Percentiles rank a stretch among this genome's conserved stretches.
These are phyloP conservation scores for Papilio polytes DNA, from an alignment of 1,140 invertebrate genomes.

Conservation along the genomic window DNA sequence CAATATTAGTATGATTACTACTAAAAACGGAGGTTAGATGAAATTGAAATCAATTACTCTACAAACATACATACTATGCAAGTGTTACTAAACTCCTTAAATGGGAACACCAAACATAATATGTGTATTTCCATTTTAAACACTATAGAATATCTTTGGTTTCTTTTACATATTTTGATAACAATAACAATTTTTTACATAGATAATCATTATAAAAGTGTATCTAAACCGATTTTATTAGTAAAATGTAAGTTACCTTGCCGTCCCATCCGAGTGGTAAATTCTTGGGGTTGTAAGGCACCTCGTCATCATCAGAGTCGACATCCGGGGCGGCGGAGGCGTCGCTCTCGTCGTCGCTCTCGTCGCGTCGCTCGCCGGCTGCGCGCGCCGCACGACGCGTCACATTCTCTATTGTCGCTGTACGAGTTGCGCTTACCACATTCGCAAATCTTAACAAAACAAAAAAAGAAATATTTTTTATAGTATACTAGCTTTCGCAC, in stretches of 20 bases:
- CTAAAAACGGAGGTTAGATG: too few relatives aligned
- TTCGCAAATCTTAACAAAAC: conserved; percentile 88
- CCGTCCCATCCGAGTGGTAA: conserved; percentile 99
- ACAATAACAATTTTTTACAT: neutral
- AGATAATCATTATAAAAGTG: too few relatives aligned
- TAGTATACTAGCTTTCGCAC: too few relatives aligned
- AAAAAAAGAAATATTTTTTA: too few relatives aligned
- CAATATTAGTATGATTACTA: too few relatives aligned
- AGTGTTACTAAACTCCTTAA: neutral
- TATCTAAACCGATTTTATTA: neutral
- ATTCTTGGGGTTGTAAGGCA: conserved; percentile 99
- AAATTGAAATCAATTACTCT: too few relatives aligned
- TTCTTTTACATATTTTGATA: neutral
- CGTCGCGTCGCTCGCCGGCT: conserved; percentile 96
- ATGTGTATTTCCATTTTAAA: neutral
- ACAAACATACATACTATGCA: neutral
- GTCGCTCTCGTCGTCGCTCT: conserved; percentile 95
- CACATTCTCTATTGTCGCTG: conserved; percentile 98
- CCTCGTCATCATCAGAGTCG: conserved; percentile 94
- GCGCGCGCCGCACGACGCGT: conserved; percentile 98
- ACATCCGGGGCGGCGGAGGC: conserved; percentile 94
- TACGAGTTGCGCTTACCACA: conserved; percentile 92
- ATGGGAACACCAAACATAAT: neutral
- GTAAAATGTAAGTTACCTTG: conserved; percentile 86
- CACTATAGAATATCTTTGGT: too few relatives aligned